Evolutionary conservation across 2,797 vertebrate genomes (phyloP), one percentile per base, ranked within the genome.

Genomic region (Paguma larvata): DNA sequence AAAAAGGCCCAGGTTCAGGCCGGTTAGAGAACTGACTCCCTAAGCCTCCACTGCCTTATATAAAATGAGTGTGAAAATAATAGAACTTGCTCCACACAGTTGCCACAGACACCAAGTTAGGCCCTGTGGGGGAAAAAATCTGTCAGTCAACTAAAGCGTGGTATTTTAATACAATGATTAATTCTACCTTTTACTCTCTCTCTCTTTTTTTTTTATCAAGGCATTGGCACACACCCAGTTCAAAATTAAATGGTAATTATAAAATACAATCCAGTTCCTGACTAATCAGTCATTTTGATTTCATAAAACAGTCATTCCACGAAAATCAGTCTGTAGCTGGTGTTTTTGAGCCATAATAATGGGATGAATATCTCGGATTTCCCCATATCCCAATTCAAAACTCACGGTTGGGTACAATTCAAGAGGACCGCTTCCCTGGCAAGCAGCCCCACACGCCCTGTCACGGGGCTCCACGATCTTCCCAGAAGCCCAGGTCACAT

Each of bases 231-330:
- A 73, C 25, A 65, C 21, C 32, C 82, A 59, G 51, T 19, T 97
- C 63, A 82, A 90, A 96, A 75, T 83, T 56, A 90, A 94, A 95
- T 16, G n/a, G 32, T 59, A 41, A 48, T 44, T 59, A 2, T 85
- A 95, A 94, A 92, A 93, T 34, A 6, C 41, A 85, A 56, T 51
- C 62, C 89, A 94, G 34, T 85, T 95, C 94, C 48, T 86, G 32
- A 82, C 34, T 46, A 48, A 59, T 41, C 44, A 25, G 48, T 86
- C 32, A 78, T 16, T 84, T 70, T 91, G 72, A 91, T 70, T 90
- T 91, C 44, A 93, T 85, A 63, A 65, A 77, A 77, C 9, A 92
- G 67, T 63, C n/a, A 88, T 63, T 80, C 59, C 44, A 79, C 25
- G 51, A 79, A 75, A 95, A 21, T 63, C n/a, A 53, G 44, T 38